These are phyloP conservation scores for Uloborus diversus DNA, from an alignment of 1,140 invertebrate genomes.

Conservation along the genomic window DNA sequence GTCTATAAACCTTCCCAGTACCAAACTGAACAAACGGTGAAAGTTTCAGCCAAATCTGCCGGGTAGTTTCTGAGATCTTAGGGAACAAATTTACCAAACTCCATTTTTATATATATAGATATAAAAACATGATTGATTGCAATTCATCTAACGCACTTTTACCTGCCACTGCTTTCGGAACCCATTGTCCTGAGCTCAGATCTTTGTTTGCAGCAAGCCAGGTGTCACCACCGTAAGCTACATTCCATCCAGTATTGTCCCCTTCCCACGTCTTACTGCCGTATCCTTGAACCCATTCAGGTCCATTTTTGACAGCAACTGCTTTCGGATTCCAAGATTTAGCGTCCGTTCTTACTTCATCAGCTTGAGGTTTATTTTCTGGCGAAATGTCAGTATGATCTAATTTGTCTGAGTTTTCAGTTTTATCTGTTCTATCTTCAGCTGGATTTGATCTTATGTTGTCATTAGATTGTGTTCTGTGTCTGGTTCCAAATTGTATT, in stretches of 20 bases:
- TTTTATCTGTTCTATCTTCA: not conserved
- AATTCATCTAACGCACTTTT: not conserved
- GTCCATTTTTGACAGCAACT: not conserved
- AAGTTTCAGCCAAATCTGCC: no score
- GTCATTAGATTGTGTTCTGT: not conserved
- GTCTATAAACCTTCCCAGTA: no score
- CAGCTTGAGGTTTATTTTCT: not conserved
- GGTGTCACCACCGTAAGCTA: slow-evolving; percentile 16
- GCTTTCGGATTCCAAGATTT: slow-evolving; percentile 25
- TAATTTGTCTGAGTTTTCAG: not conserved
- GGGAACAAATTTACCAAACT: no score
- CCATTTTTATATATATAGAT: no score
- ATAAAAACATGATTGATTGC: no score
- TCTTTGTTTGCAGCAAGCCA: slow-evolving; percentile 31
- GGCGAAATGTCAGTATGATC: not conserved
- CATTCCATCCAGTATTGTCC: slow-evolving; percentile 19
- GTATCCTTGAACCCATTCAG: slow-evolving; percentile 21
- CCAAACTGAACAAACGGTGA: no score
- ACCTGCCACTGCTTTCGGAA: slow-evolving; percentile 15
- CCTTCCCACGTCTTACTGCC: slow-evolving; percentile 39
- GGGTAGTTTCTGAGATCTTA: no score
- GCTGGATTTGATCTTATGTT: not conserved
- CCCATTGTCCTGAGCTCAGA: slow-evolving; percentile 14
- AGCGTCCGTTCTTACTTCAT: not conserved
- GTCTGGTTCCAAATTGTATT: slow-evolving; percentile 2